Percentiles rank a stretch among this genome's conserved stretches.
Conservation (phyloP, 2,797 vertebrate species). For the Onychomys leucogaster region DNA sequence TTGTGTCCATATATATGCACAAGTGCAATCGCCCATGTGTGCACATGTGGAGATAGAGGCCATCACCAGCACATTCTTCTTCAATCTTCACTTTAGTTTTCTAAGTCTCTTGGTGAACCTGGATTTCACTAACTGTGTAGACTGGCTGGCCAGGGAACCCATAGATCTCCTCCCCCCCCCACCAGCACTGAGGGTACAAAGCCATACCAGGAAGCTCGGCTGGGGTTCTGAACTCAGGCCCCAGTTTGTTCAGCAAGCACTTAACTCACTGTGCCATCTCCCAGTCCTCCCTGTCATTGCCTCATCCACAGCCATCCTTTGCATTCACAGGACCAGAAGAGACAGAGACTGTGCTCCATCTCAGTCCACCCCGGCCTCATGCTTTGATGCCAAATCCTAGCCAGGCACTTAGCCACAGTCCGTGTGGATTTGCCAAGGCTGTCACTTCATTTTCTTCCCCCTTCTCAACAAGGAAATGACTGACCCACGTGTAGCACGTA, state of each 20-base stretch:
- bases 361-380: neutral
- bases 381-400: neutral
- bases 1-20: neutral
- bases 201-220: neutral
- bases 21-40: neutral
- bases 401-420: neutral
- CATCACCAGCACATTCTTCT: neutral
- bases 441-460: constrained; percentile 74
- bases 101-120: neutral
- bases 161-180: neutral
- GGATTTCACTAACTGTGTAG: neutral
- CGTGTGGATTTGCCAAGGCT: constrained; percentile 5
- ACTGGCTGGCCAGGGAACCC: neutral
- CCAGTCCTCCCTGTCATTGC: neutral
- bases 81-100: neutral
- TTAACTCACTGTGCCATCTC: neutral
- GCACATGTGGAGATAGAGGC: neutral
- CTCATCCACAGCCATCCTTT: neutral
- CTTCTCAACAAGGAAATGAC: constrained; percentile 75
- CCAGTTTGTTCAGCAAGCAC: neutral
- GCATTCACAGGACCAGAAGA: neutral
- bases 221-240: neutral
- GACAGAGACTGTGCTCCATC: neutral
- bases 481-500: constrained; percentile 66
- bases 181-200: neutral